Evolutionary conservation across 2,113 vertebrate genomes (phyloP), one percentile per base, ranked within the genome.

Genomic region (Catharus minimus): DNA sequence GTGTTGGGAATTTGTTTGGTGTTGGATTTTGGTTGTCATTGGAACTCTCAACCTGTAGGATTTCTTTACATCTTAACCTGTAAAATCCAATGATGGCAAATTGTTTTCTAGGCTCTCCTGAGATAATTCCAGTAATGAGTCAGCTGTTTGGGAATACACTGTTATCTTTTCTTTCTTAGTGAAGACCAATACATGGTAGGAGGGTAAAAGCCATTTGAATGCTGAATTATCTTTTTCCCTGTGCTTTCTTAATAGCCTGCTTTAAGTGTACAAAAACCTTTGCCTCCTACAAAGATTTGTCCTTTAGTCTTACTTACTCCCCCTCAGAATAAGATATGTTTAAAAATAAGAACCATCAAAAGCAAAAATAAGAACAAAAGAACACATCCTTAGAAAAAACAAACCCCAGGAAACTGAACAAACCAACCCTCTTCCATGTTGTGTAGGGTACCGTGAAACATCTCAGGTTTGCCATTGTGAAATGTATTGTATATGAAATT

Each of bases 291-390:
- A 23, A 27, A 75, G 30, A n/a, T 61, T 43, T 36, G 6, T 61
- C 11, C 84, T 73, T 49, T 1, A 2, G 11, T 77, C 7, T 52
- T 38, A 41, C 2, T 4, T 4, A 9, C 11, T 3, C 1, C 2
- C 9, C 5, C 4, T 4, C 38, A 47, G 19, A 82, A 57, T 64
- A 61, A 52, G 7, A 1, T 72, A 32, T 32, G 5, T 61, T 79
- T 12, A 7, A 43, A 79, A 53, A 49, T 24, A 50, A 55, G 17
- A 30, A 41, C 5, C 32, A 30, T 38, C 16, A 44, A 43, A 44
- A 44, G 12, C 2, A 3, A 49, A 72, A 43, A 56, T 30, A 60
- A 52, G 4, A 2, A n/a, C 27, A 38, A 28, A 4, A 16, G 5
- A 9, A 6, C 10, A 28, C 13, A 21, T 46, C 15, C 23, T 80